Evolutionary conservation across 2,113 vertebrate genomes (phyloP).

Genomic region (Mesembrinibis cayennensis): DNA sequence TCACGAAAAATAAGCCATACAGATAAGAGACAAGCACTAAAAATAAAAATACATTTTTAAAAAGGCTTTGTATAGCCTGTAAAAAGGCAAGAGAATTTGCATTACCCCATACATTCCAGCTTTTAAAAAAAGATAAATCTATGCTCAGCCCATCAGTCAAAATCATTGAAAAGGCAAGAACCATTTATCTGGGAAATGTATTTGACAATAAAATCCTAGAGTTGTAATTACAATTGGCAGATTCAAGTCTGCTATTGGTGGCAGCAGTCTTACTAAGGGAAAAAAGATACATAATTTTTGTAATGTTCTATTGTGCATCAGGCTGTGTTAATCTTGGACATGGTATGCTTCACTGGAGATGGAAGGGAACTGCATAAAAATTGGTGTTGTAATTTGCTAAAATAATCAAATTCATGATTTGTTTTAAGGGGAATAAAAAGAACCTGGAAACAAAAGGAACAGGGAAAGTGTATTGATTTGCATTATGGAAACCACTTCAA

Average conservation of each 20-base stretch:
- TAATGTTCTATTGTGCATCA: background rate
- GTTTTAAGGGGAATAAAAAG: background rate
- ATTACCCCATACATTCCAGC: background rate
- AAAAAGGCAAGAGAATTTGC: conserved; percentile 26
- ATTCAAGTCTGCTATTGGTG: conserved; percentile 17
- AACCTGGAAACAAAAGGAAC: background rate
- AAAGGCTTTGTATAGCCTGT: background rate
- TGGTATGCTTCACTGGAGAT: background rate
- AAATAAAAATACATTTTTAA: conserved; percentile 41
- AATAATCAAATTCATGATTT: background rate
- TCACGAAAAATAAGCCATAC: conserved; percentile 31
- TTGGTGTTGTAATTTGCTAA: background rate
- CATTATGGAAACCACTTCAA: background rate
- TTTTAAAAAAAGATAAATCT: conserved; percentile 1
- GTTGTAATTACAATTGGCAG: conserved; percentile 46
- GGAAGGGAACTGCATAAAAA: background rate
- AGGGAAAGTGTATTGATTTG: background rate
- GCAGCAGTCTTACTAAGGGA: background rate
- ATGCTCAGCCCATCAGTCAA: background rate
- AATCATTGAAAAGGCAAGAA: conserved; percentile 34
- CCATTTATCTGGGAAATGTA: conserved; percentile 21
- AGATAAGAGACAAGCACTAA: conserved; percentile 21
- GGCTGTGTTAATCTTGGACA: background rate
- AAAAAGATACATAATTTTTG: conserved; percentile 28
- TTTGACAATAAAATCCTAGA: conserved; percentile 47